These are phyloP conservation scores for Fregata magnificens DNA, from an alignment of 2,113 vertebrate species.

Conservation along the genomic window DNA sequence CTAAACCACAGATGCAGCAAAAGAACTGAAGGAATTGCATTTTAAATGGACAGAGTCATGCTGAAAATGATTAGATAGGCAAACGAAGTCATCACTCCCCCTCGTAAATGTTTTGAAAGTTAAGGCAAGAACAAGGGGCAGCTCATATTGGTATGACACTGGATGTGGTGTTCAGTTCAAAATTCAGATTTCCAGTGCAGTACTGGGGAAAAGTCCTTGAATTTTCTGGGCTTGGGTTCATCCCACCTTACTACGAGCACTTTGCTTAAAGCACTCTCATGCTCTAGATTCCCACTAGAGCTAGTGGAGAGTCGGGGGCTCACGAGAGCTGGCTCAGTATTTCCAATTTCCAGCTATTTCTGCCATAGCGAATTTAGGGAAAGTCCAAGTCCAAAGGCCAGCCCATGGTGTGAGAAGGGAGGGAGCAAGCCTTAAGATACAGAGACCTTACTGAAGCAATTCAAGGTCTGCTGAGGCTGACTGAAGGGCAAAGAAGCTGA, in stretches of 20 bases:
- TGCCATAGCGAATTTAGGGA: not conserved
- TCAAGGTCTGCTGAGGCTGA: not conserved
- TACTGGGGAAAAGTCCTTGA: not conserved
- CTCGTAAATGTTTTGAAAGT: not conserved
- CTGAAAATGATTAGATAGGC: not conserved
- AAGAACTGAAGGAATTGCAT: not conserved
- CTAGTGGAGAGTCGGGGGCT: not conserved
- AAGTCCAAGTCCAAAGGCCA: not conserved
- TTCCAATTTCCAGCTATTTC: not conserved
- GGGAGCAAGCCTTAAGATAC: not conserved
- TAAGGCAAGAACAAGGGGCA: not conserved
- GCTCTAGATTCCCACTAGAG: not conserved
- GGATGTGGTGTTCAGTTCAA: not conserved
- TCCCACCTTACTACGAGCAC: accelerated
- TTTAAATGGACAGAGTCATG: not conserved
- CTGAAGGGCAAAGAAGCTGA: not conserved
- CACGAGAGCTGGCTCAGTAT: not conserved
- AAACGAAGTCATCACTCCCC: not conserved
- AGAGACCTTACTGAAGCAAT: not conserved
- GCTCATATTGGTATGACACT: not conserved
- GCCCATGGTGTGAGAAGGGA: not conserved
- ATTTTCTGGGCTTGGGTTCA: not conserved
- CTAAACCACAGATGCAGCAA: not conserved
- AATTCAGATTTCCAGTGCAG: not conserved
- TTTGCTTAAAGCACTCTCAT: not conserved